Evolutionary conservation across 35 echinoderm and acorn worm species (phyloP).

Genomic region (Hemicentrotus pulcherrimus): DNA sequence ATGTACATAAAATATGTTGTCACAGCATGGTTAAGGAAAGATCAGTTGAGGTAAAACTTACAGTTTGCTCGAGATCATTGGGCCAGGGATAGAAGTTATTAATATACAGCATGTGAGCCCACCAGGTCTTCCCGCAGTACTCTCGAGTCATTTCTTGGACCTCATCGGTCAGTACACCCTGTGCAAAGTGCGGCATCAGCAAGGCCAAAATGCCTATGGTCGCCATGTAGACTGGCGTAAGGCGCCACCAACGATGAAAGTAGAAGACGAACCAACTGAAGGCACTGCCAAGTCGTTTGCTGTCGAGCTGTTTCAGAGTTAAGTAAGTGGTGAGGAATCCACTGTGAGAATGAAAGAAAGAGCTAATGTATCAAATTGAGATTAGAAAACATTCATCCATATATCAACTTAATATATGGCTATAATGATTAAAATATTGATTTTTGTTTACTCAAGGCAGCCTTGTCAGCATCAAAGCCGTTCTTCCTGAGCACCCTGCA

Average conservation of each 20-base stretch:
- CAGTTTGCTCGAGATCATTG: constrained; percentile 34
- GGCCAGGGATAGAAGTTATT: constrained; percentile 89
- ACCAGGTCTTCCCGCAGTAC: constrained; percentile 67
- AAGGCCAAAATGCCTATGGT: constrained; percentile 68
- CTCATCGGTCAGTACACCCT: constrained; percentile 23
- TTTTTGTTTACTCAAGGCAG: too few species aligned
- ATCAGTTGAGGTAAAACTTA: constrained; percentile 29
- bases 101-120: constrained; percentile 86
- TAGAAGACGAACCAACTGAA: constrained; percentile 84
- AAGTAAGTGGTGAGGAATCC: constrained; percentile 78
- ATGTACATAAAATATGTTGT: too few species aligned
- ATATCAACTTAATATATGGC: too few species aligned
- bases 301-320: constrained; percentile 73
- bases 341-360: not conserved
- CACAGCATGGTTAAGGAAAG: too few species aligned
- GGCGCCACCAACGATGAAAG: constrained; percentile 87
- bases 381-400: too few species aligned
- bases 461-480: too few species aligned
- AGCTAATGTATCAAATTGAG: too few species aligned
- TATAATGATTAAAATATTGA: too few species aligned
- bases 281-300: constrained; percentile 48
- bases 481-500: too few species aligned
- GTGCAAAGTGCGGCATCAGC: constrained; percentile 57
- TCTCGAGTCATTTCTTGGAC: not conserved
- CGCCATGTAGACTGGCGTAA: constrained; percentile 83